Conservation (phyloP, 1,140 invertebrate genomes). For the Rhynchophorus ferrugineus region DNA sequence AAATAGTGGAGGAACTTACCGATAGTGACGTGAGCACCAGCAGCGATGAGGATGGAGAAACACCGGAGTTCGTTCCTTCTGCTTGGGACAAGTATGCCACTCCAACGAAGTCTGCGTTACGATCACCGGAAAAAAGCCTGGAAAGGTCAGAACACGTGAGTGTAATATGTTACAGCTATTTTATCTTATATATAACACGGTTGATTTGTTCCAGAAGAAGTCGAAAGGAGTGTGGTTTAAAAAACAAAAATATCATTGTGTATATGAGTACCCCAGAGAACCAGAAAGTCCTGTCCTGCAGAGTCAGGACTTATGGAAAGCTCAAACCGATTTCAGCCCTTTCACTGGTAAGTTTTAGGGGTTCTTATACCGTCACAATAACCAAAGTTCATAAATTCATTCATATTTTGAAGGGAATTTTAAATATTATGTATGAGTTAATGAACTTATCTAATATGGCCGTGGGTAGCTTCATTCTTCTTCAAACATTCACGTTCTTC, state of each 20-base stretch:
- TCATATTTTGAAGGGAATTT: not conserved
- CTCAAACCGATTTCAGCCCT: conserved; percentile 34
- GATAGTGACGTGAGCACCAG: conserved; percentile 34
- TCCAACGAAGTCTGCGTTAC: conserved; percentile 48
- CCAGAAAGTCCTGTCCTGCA: conserved; percentile 37
- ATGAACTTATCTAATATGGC: too few species aligned
- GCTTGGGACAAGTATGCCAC: conserved; percentile 52
- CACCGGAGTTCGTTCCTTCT: conserved; percentile 52
- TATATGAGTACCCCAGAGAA: conserved; percentile 75
- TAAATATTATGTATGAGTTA: too few species aligned
- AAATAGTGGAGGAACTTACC: conserved; percentile 30
- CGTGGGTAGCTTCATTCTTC: too few species aligned
- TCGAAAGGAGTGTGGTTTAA: conserved; percentile 64
- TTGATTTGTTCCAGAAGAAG: conserved; percentile 40
- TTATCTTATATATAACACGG: not conserved
- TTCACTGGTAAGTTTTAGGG: conserved; percentile 32
- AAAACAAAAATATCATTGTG: conserved; percentile 71
- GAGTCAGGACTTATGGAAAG: conserved; percentile 37
- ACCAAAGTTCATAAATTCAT: not conserved
- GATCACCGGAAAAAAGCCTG: conserved; percentile 45
- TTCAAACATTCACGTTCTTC: too few species aligned
- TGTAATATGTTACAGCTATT: not conserved
- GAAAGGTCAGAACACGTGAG: conserved; percentile 34
- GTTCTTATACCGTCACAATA: too few species aligned
- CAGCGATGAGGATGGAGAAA: conserved; percentile 50